Evolutionary conservation across 2,888 invertebrate species (phyloP), one percentile per base, ranked within the genome.

Genomic region (Napeogenes inachia): DNA sequence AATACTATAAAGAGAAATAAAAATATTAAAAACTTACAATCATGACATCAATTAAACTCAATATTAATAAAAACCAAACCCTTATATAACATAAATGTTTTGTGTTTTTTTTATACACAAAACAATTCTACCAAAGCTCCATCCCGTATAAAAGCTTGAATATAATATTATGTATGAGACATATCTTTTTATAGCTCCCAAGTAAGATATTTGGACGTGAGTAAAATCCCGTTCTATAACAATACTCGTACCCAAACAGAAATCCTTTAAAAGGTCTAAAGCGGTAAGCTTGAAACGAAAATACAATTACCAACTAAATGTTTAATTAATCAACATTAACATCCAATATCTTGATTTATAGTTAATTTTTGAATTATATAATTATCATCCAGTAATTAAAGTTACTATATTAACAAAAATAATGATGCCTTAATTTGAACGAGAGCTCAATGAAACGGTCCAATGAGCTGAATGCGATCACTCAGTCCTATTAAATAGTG

Each of bases 161-260:
- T 50, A 33, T 56, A 60, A 60, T 60, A 60, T 47, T 30, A 57
- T 45, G 57, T 57, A 57, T 45, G 57, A 33, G 45, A 54, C 57
- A 54, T 62, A 54, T 53, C 33, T 59, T 55, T 60, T 58, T 47
- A 54, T 32, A 59, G 60, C 38, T 54, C 54, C 59, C 56, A 30
- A 54, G 60, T 12, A 59, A 33, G 55, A 32, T 35, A 35, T 56
- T 60, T 33, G n/a, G 42, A 54, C 54, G 62, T n/a, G 45, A 60
- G 54, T 57, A 47, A 56, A 63, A 63, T 64, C 53, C 45, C 53
- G 57, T 64, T 66, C 30, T 50, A 50, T 50, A 50, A 50, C 50
- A 50, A 50, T 50, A 50, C 30, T 50, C 8, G 50, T 30, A 30
- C 30, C 8, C 10, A 30, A 30, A 50, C 21, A 30, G 8, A 50